These are phyloP conservation scores for Galerucella calmariensis DNA, from an alignment of 2,888 invertebrate species.

Conservation along the genomic window DNA sequence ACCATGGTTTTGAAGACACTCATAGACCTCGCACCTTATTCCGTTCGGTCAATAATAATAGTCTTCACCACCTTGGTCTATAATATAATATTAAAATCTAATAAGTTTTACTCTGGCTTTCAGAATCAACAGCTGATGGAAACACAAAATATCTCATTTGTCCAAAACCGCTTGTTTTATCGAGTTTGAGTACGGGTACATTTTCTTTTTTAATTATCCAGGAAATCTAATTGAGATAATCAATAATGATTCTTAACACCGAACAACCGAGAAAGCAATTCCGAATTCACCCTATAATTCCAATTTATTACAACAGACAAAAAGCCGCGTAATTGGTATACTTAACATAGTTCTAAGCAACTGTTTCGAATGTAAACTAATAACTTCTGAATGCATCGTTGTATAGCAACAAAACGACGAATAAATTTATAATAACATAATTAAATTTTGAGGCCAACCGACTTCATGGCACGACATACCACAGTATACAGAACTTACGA, in stretches of 20 bases:
- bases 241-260: neutral
- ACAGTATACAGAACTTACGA: constrained; percentile 1
- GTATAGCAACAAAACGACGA: neutral
- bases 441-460: constrained; percentile 12
- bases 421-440: constrained; percentile 5
- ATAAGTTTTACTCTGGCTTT: too few relatives aligned
- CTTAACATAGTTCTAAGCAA: neutral
- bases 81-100: too few relatives aligned
- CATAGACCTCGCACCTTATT: too few relatives aligned
- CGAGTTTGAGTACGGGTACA: too few relatives aligned
- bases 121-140: too few relatives aligned
- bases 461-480: constrained; percentile 1
- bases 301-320: neutral
- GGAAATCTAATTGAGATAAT: too few relatives aligned
- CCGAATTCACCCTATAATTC: neutral
- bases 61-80: too few relatives aligned
- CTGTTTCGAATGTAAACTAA: constrained; percentile 4
- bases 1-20: too few relatives aligned
- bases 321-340: neutral
- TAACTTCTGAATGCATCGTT: neutral
- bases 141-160: too few relatives aligned
- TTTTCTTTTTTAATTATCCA: too few relatives aligned
- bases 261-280: neutral
- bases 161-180: too few relatives aligned
- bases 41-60: too few relatives aligned